Percentiles rank a stretch among this genome's conserved stretches.
These are phyloP conservation scores for Caranx melampygus DNA, from an alignment of 2,113 vertebrate species.

Conservation along the genomic window DNA sequence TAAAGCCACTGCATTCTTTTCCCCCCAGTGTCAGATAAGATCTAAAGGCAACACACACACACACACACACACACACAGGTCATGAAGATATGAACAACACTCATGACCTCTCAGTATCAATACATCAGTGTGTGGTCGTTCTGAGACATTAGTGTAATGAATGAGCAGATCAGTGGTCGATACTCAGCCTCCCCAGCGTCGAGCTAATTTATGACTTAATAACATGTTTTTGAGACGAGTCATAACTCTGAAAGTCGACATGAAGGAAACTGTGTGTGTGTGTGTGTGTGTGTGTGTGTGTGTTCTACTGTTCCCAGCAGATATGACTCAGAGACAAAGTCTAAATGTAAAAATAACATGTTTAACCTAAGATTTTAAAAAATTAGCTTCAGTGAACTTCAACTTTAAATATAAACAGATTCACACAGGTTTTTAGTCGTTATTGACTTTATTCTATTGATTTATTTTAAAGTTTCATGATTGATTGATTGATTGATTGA, in stretches of 20 bases:
- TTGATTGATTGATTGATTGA: too few species aligned
- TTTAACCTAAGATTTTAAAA: too few species aligned
- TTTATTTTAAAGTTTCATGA: too few species aligned
- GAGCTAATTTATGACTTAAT: conserved; percentile 24
- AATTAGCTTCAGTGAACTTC: too few species aligned
- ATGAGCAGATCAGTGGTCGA: neutral
- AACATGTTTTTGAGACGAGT: neutral
- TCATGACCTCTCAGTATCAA: conserved; percentile 24
- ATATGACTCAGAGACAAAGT: neutral
- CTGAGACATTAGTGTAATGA: conserved; percentile 17
- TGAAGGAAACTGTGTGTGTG: neutral
- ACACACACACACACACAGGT: conserved; percentile 19
- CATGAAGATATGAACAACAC: conserved; percentile 18
- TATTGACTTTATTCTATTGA: too few species aligned
- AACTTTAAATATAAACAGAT: too few species aligned
- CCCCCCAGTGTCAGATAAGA: conserved; percentile 33
- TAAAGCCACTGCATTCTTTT: conserved; percentile 43
- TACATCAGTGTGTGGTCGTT: conserved; percentile 43
- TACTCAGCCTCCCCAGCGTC: neutral
- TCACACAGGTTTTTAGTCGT: too few species aligned
- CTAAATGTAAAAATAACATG: too few species aligned
- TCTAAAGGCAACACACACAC: conserved; percentile 25
- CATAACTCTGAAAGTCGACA: neutral
- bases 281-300: too few species aligned
- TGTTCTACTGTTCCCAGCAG: neutral